phyloP scores from a whole-genome alignment of 2,888 invertebrate species.

The Agapetus fuscipes region DNA sequence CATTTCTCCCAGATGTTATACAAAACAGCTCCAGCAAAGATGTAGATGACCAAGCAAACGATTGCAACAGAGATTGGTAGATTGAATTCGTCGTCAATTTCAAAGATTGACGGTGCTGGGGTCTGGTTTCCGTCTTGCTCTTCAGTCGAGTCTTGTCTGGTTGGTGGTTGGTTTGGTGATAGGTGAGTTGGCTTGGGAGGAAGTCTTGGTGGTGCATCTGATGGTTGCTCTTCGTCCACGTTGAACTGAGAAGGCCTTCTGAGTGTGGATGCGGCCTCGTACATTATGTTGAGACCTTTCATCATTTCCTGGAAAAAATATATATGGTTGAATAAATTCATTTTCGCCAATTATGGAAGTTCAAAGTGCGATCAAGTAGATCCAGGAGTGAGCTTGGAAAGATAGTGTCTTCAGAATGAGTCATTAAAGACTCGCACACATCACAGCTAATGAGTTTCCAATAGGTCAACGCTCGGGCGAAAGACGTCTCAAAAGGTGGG shows the following conservation, averaged over 20 bases:
- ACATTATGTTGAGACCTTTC: slow-evolving; percentile 73
- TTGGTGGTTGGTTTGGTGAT: slow-evolving; percentile 23
- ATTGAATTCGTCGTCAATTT: slow-evolving; percentile 90
- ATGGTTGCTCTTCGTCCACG: slow-evolving; percentile 42
- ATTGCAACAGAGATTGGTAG: slow-evolving; percentile 87
- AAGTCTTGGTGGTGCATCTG: slow-evolving; percentile 35
- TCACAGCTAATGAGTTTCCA: no score
- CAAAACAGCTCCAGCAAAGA: slow-evolving; percentile 74
- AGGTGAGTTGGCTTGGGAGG: slow-evolving; percentile 10
- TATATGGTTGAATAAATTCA: no score
- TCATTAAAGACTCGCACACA: no score
- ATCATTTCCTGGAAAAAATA: slow-evolving; percentile 69
- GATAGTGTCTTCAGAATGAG: no score
- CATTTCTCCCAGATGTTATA: slow-evolving; percentile 74
- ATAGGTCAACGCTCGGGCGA: no score
- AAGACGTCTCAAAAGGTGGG: no score
- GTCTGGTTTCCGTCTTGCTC: slow-evolving; percentile 52
- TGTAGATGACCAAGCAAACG: slow-evolving; percentile 72
- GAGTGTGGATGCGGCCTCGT: slow-evolving; percentile 61
- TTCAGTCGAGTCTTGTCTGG: slow-evolving; percentile 26
- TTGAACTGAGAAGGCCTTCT: slow-evolving; percentile 61
- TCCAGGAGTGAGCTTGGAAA: no score
- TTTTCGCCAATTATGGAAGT: no score
- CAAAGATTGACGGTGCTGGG: slow-evolving; percentile 67
- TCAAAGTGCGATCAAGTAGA: no score